These are phyloP conservation scores for Metaphire vulgaris DNA, from an alignment of 1,140 invertebrate genomes.

Conservation along the genomic window DNA sequence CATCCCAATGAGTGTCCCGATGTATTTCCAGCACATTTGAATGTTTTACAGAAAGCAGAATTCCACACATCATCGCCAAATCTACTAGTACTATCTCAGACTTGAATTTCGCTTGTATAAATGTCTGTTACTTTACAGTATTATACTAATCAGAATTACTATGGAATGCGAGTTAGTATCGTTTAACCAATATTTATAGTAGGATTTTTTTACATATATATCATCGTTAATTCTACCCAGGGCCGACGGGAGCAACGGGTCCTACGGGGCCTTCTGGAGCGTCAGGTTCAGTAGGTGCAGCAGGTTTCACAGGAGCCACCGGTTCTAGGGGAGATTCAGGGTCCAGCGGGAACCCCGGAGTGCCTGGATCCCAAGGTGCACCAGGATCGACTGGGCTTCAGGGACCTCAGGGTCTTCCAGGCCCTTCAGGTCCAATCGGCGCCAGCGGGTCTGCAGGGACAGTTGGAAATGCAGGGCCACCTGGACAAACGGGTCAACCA, in stretches of 20 bases:
- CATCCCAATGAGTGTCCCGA: too few relatives aligned
- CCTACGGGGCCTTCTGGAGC: conserved; percentile 9
- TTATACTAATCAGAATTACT: too few relatives aligned
- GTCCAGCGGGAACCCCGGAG: conserved; percentile 1
- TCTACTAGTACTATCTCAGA: too few relatives aligned
- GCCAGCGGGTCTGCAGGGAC: neutral
- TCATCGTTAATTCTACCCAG: too few relatives aligned
- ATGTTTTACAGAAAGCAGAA: too few relatives aligned
- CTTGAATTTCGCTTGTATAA: too few relatives aligned
- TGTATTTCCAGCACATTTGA: too few relatives aligned
- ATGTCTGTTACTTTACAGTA: too few relatives aligned
- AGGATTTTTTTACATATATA: too few relatives aligned
- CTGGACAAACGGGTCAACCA: conserved; percentile 10
- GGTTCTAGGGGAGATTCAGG: conserved; percentile 9
- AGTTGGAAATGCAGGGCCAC: conserved; percentile 1
- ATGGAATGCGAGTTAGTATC: too few relatives aligned
- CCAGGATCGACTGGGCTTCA: neutral
- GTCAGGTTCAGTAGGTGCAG: conserved; percentile 14
- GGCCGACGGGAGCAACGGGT: conserved; percentile 8
- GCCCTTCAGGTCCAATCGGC: conserved; percentile 8
- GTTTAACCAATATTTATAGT: too few relatives aligned
- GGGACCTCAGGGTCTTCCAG: conserved; percentile 15
- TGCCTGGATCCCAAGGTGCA: neutral
- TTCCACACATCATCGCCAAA: too few relatives aligned
- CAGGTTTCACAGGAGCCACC: conserved; percentile 13